Evolutionary conservation across 2,113 vertebrate species (phyloP).

Genomic region (Geococcyx californianus): DNA sequence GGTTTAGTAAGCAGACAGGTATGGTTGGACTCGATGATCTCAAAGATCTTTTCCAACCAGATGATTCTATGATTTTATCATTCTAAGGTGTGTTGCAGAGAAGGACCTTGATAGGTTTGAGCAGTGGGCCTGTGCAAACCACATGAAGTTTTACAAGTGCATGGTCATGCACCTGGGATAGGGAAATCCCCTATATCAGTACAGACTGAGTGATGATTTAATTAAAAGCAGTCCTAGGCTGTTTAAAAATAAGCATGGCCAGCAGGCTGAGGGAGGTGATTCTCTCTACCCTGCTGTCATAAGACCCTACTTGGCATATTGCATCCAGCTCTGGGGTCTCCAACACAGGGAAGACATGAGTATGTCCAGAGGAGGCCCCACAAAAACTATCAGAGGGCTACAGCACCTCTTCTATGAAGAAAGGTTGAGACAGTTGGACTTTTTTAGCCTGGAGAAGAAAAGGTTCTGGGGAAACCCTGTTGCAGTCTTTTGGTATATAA

Average conservation of each 20-base stretch:
- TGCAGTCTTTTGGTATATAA: neutral
- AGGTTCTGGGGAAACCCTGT: neutral
- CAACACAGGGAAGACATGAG: neutral
- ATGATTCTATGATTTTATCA: too few species aligned
- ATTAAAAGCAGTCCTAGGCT: neutral
- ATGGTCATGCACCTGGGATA: neutral
- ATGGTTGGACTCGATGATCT: too few species aligned
- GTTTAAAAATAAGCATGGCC: accelerated
- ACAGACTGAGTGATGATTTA: neutral
- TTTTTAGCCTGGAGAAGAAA: neutral
- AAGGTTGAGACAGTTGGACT: neutral
- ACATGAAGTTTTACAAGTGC: neutral
- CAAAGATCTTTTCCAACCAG: too few species aligned
- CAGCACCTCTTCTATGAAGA: neutral
- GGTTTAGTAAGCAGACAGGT: too few species aligned
- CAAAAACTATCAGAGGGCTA: neutral
- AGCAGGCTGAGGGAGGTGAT: neutral
- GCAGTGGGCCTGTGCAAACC: neutral
- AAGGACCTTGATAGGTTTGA: neutral
- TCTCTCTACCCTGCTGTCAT: neutral
- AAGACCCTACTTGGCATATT: neutral
- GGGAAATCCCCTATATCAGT: neutral
- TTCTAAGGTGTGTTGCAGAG: too few species aligned
- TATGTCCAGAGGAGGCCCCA: neutral
- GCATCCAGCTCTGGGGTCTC: neutral